Evolutionary conservation across 53 echinoderm and acorn worm genomes (phyloP), one percentile per base, ranked within the genome.

Genomic region (Crossaster papposus): DNA sequence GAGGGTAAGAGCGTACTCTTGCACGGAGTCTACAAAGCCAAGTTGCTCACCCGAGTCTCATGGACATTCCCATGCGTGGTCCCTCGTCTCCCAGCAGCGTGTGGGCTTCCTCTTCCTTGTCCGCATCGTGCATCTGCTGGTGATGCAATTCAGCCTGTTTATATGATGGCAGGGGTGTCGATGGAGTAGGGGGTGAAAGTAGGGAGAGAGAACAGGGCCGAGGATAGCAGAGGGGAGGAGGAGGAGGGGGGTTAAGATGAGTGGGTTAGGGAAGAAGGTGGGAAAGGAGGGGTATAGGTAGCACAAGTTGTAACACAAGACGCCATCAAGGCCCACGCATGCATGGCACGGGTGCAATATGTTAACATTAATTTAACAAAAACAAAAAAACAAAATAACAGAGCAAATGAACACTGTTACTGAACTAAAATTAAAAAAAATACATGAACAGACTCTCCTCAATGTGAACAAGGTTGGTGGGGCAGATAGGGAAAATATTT

Each of bases 51-150:
- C 94, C 95, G 2, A 97, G 94, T 78, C 98, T 90, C 98, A 98
- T 98, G 2, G 98, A 84, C 74, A 90, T 89, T 33, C 98, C 98
- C 6, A 89, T 90, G 77, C 94, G 79, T 0, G 94, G 88, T 83
- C 92, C 96, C 33, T 98, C 98, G 17, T 98, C 98, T 65, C 98
- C 98, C 4, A 98, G 94, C 64, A 98, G 72, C 36, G 89, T 77
- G 93, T 98, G 96, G 36, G 82, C 83, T 78, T 98, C 98, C 79
- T 98, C 98, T 31, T 90, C 93, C 84, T 89, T 78, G 82, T 95
- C 95, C 36, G 92, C 94, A 90, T 98, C 98, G 79, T 98, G 96
- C 96, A 96, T 93, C 94, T 96, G 98, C 81, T 91, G 91, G 89
- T 93, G 90, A 88, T 93, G 93, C 90, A 90, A 87, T 90, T 90